Percentiles rank a stretch among this genome's conserved stretches.
Conservation (phyloP, 1,140 invertebrate species). For the Portunus trituberculatus region DNA sequence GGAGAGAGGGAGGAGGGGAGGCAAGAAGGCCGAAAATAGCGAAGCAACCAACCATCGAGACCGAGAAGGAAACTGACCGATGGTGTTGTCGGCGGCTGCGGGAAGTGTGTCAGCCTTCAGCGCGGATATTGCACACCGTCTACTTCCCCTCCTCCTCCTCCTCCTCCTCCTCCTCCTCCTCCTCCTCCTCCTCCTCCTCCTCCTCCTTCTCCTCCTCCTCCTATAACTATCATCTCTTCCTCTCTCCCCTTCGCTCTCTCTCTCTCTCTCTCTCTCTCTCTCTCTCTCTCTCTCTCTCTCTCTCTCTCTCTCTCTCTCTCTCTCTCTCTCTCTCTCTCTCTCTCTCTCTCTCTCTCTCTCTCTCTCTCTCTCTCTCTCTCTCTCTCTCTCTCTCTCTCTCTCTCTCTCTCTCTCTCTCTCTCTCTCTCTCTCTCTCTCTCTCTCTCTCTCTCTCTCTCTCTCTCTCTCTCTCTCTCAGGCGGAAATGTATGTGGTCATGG, state of each 20-base stretch:
- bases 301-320: background rate
- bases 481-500: background rate
- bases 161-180: background rate
- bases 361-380: slow-evolving; percentile 17
- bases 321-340: background rate
- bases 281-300: background rate
- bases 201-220: background rate
- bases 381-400: background rate
- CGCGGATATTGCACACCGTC: background rate
- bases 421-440: background rate
- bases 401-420: slow-evolving; percentile 13
- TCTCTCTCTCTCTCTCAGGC: background rate
- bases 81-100: slow-evolving; percentile 10
- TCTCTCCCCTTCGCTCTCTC: background rate
- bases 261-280: background rate
- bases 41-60: background rate
- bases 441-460: background rate
- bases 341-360: background rate
- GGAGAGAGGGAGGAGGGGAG: background rate
- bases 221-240: too few relatives aligned
- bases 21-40: background rate
- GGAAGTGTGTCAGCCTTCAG: slow-evolving; percentile 21
- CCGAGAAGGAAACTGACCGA: background rate
- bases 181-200: background rate
- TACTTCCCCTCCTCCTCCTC: background rate